Base-by-base conservation (phyloP, 2,797 vertebrate species). In the Darevskia mixta region DNA sequence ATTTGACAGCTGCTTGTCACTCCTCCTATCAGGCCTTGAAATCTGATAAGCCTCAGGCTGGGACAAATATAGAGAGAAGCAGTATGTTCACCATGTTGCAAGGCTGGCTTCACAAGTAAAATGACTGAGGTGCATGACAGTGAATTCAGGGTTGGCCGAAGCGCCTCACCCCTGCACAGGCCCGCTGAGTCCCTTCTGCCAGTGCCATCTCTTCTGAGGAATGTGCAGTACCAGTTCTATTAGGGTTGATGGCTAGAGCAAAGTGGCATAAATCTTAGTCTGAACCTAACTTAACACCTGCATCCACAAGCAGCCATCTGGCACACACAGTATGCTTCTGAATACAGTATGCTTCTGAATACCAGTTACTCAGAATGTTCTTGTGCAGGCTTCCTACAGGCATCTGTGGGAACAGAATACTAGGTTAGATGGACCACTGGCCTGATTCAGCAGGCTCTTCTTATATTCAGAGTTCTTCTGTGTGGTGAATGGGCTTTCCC, bases 1-100 rank as follows among this genome's bases (percentile, higher is more conserved):
- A 64, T 73, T 88, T 84, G 76, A 79, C 49, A 88, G 82, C 38
- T 71, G 27, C 29, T 88, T 84, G 29, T 73, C 55, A 79, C 41
- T 58, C 45, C 29, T 83, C 18, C 23, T 88, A 72, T 58, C 38
- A 41, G 43, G 10, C 75, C 17, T 78, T 79, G 73, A 58, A 83
- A 82, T 69, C 20, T 82, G 38, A 85, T 76, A 29, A 41, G 55
- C 25, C 83, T 72, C 71, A 80, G 25, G 38, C 29, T 61, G 64
- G 69, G 45, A 41, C 15, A 55, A 35, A 79, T 18, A 29, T 71
- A 79, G 35, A 10, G 41, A 41, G 49, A 78, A 83, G 45, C 11
- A n/a, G 35, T 71, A 55, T 77, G 7, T 78, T 79, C 45, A 71
- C 17, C 41, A 10, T 27, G 29, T 29, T 76, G 32, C 45, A 77